These are phyloP conservation scores for Siphamia tubifer DNA, from an alignment of 2,113 vertebrate genomes.

Conservation along the genomic window DNA sequence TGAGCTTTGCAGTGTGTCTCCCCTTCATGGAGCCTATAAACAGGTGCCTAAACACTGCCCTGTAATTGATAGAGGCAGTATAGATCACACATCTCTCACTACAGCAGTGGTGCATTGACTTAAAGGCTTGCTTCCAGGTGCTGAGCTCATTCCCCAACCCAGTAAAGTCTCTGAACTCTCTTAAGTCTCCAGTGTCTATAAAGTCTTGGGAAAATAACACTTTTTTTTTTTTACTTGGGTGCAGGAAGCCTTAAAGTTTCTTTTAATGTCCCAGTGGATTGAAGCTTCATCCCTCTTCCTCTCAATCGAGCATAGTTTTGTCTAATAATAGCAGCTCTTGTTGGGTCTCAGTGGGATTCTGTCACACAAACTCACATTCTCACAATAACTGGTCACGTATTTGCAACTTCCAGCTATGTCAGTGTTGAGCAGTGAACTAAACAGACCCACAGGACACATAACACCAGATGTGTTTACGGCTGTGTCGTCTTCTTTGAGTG, in stretches of 20 bases:
- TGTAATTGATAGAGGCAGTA: slow-evolving; percentile 58
- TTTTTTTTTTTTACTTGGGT: slow-evolving; percentile 1
- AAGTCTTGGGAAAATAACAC: slow-evolving; percentile 6
- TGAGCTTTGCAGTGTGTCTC: slow-evolving; percentile 4
- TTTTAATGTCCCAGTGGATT: not conserved
- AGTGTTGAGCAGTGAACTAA: not conserved
- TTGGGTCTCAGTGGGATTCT: slow-evolving; percentile 46
- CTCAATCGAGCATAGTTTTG: slow-evolving; percentile 5
- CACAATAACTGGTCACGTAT: slow-evolving; percentile 27
- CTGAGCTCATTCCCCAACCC: not conserved
- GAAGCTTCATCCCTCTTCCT: not conserved
- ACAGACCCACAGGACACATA: slow-evolving; percentile 9
- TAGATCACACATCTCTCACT: slow-evolving; percentile 18
- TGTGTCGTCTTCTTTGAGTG: not conserved
- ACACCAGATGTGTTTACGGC: not conserved
- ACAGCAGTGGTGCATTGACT: slow-evolving; percentile 60
- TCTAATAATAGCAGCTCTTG: slow-evolving; percentile 60
- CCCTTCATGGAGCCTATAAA: slow-evolving; percentile 34
- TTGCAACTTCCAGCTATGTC: slow-evolving; percentile 19
- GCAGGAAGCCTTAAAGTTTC: not conserved
- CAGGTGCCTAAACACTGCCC: slow-evolving; percentile 34
- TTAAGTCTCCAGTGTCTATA: not conserved
- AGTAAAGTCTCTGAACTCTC: not conserved
- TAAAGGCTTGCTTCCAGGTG: slow-evolving; percentile 42
- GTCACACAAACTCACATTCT: slow-evolving; percentile 51